phyloP scores from a whole-genome alignment of 23 tunicate species.

The Corella eumyota region DNA sequence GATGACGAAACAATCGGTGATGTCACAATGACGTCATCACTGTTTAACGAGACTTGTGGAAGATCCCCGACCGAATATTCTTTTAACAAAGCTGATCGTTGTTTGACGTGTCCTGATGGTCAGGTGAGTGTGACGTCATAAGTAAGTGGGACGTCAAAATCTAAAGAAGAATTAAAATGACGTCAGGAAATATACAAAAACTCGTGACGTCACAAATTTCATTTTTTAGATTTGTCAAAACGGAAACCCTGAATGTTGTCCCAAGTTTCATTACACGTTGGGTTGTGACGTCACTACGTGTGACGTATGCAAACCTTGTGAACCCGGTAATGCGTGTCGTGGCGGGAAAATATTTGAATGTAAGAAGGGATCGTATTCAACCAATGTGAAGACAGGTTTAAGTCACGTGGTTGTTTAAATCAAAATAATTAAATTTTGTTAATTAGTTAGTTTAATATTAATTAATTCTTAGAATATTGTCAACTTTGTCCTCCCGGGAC shows the following conservation, averaged over 20 bases:
- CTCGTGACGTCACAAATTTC: neutral
- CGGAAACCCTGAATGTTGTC: conserved; percentile 11
- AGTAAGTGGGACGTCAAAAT: too few relatives aligned
- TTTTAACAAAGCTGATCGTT: neutral
- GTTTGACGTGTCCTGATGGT: conserved; percentile 4
- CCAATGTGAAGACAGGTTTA: too few relatives aligned
- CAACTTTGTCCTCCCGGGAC: conserved; percentile 7
- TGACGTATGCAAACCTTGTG: conserved; percentile 12
- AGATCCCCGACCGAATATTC: conserved; percentile 18
- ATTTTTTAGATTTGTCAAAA: conserved; percentile 3
- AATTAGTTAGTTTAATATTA: too few relatives aligned
- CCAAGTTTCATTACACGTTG: conserved; percentile 2
- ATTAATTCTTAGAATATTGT: conserved; percentile 1
- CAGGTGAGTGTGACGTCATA: conserved; percentile 10
- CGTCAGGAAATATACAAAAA: neutral
- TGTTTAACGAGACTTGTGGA: conserved; percentile 4
- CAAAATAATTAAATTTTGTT: too few relatives aligned
- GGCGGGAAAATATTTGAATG: conserved; percentile 9
- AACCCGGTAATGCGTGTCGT: conserved; percentile 19
- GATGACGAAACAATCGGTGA: conserved; percentile 11
- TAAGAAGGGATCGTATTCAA: conserved; percentile 10
- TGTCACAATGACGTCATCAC: neutral
- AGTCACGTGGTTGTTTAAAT: too few relatives aligned
- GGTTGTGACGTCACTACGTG: conserved; percentile 18
- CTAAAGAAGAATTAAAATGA: neutral